Evolutionary conservation across 2,888 invertebrate species (phyloP).

Genomic region (Netelia virgata): DNA sequence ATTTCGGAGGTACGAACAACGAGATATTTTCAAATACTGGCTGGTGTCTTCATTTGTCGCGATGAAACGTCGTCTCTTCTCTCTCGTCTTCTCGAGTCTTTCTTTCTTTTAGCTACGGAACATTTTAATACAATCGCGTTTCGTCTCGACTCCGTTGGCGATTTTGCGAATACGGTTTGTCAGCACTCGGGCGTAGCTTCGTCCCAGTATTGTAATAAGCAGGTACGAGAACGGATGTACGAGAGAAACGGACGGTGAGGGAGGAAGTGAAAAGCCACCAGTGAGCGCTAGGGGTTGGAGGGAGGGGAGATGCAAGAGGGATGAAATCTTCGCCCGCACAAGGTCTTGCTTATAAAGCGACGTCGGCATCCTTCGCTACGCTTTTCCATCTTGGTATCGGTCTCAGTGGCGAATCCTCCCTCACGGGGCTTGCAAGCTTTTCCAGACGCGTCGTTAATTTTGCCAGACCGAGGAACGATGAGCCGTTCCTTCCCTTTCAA

Average conservation of each 20-base stretch:
- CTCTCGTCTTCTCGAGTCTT: background rate
- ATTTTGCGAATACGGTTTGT: conserved; percentile 24
- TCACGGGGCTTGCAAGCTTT: conserved; percentile 7
- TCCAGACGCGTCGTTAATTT: conserved; percentile 37
- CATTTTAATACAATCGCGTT: background rate
- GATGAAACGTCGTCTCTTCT: background rate
- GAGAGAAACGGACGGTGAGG: background rate
- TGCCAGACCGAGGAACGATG: conserved; percentile 24
- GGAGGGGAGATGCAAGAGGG: conserved; percentile 6
- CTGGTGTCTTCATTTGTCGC: background rate
- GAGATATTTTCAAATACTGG: background rate
- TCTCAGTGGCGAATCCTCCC: conserved; percentile 30
- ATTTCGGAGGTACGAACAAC: background rate
- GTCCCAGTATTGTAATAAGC: conserved; percentile 25
- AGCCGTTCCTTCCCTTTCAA: conserved; percentile 26
- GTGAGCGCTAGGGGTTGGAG: background rate
- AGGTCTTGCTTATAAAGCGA: conserved; percentile 9
- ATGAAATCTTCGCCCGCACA: background rate
- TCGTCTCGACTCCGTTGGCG: conserved; percentile 6
- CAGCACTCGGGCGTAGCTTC: conserved; percentile 12
- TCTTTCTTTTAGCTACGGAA: background rate
- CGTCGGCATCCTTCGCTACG: background rate
- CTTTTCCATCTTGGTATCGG: conserved; percentile 7
- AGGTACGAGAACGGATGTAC: conserved; percentile 6
- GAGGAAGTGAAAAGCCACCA: conserved; percentile 7